Conservation (phyloP, 2,888 invertebrate species). For the Sialis fuliginosa region DNA sequence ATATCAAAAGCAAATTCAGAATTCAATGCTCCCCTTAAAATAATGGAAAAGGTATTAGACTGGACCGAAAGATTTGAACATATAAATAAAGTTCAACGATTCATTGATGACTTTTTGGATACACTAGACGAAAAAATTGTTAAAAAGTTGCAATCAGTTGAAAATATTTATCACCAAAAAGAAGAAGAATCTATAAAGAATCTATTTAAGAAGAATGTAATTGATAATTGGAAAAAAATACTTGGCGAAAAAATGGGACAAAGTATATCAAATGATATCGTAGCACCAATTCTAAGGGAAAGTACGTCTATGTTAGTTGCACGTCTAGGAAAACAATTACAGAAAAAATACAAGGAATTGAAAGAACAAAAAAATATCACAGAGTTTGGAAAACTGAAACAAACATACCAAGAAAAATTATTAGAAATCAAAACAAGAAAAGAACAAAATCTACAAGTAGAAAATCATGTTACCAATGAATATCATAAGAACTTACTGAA, state of each 20-base stretch:
- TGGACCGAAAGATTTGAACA: conserved; percentile 5
- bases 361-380: conserved; percentile 3
- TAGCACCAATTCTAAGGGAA: conserved; percentile 7
- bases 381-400: conserved; percentile 4
- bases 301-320: conserved; percentile 1
- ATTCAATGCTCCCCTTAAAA: conserved; percentile 1
- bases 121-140: conserved; percentile 4
- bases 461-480: conserved; percentile 3
- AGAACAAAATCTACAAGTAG: conserved; percentile 1
- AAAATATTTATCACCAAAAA: neutral
- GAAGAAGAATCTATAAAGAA: conserved; percentile 1
- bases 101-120: conserved; percentile 4
- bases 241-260: conserved; percentile 6
- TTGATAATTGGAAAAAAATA: conserved; percentile 6
- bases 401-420: conserved; percentile 1
- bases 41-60: neutral
- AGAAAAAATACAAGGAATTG: conserved; percentile 1
- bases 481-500: conserved; percentile 8
- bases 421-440: conserved; percentile 1
- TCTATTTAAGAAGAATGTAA: conserved; percentile 5
- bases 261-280: conserved; percentile 7
- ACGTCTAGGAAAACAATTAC: conserved; percentile 4
- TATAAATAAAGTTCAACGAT: neutral
- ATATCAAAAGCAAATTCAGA: neutral
- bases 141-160: neutral